Conservation (phyloP, 2,113 vertebrate species). For the Aegotheles bennettii region DNA sequence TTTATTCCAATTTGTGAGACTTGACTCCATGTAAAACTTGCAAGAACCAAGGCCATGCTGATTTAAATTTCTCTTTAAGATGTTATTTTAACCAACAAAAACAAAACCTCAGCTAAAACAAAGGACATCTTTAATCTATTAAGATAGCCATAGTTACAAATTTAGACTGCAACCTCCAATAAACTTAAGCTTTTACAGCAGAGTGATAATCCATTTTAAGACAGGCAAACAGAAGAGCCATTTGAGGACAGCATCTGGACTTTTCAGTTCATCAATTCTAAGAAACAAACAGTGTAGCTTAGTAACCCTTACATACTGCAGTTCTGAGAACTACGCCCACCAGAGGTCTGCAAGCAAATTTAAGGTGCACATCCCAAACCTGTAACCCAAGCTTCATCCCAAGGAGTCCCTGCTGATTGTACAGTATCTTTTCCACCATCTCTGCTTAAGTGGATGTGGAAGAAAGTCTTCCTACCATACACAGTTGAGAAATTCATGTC, state of each 20-base stretch:
- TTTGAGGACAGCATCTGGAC: conserved; percentile 29
- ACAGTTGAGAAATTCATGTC: not conserved
- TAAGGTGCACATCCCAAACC: not conserved
- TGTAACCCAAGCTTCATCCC: not conserved
- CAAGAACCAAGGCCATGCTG: not conserved
- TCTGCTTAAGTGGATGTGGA: not conserved
- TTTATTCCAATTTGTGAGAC: not conserved
- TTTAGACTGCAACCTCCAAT: not conserved
- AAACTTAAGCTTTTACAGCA: not conserved
- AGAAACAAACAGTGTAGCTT: conserved; percentile 39
- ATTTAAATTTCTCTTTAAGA: not conserved
- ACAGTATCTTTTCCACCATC: not conserved
- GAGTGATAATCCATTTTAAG: conserved; percentile 4
- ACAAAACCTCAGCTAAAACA: not conserved
- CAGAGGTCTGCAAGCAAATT: not conserved
- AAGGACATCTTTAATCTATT: not conserved
- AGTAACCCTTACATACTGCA: conserved; percentile 18
- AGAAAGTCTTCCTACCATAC: not conserved
- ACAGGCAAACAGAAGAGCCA: conserved; percentile 27
- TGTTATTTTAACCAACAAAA: not conserved
- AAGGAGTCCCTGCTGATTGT: not conserved
- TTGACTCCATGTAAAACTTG: not conserved
- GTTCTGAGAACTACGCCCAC: not conserved
- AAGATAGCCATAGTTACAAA: not conserved
- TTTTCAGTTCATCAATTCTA: conserved; percentile 18